These are phyloP conservation scores for Gorsachius magnificus DNA, from an alignment of 2,797 vertebrate species.

Conservation along the genomic window DNA sequence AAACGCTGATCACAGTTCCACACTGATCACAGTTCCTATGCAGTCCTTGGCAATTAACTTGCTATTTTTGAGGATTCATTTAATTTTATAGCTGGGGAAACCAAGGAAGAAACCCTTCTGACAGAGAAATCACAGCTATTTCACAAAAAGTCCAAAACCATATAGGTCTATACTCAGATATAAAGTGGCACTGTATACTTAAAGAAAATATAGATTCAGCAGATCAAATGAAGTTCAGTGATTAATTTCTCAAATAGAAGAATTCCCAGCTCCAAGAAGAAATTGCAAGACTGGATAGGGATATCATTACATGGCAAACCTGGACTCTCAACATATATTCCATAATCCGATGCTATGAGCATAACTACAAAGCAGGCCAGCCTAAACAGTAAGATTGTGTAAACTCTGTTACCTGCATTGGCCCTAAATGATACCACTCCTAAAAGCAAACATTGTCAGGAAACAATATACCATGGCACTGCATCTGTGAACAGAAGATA, in stretches of 20 bases:
- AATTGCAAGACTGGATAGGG: not conserved
- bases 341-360: accelerated
- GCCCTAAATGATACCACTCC: not conserved
- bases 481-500: not conserved
- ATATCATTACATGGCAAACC: not conserved
- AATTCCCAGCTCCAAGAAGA: not conserved
- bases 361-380: not conserved
- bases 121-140: not conserved
- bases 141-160: not conserved
- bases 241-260: not conserved
- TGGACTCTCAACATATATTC: not conserved
- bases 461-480: not conserved
- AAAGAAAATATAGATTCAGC: not conserved
- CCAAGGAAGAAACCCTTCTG: not conserved
- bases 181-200: not conserved
- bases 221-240: not conserved
- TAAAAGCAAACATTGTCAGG: not conserved
- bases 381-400: not conserved
- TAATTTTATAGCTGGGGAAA: slow-evolving; percentile 11
- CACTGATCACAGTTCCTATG: not conserved
- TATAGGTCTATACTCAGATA: not conserved
- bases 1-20: slow-evolving; percentile 9
- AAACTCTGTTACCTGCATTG: not conserved
- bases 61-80: slow-evolving; percentile 18
- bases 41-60: slow-evolving; percentile 12